Base-by-base conservation (phyloP, 2,797 vertebrate species). In the Hipposideros larvatus region DNA sequence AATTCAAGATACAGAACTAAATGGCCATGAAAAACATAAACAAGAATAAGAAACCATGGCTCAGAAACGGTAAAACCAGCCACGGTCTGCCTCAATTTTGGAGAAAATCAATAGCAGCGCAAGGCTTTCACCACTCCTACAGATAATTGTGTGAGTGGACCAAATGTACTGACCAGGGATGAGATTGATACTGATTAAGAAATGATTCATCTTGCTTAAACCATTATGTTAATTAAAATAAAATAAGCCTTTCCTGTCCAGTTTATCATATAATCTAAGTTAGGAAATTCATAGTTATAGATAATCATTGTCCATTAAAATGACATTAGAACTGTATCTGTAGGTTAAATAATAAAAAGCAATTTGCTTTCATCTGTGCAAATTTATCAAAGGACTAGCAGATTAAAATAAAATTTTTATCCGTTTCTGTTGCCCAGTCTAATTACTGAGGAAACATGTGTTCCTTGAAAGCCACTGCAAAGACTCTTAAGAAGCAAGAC, bases 281-380 rank as follows among this genome's bases (percentile, higher is more conserved):
- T 65, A 84, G 13, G 11, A 87, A 87, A 68, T 10, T 41, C 59
- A 82, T 21, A 78, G n/a, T 53, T 28, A 55, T 68, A 53, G 63
- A 78, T 68, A 90, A 79, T 11, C 5, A 65, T 28, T 51, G 5
- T 41, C 43, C 10, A 53, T 46, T 46, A 83, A 92, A 84, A 95
- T 78, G 26, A 31, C 31, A 84, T 63, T 71, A 61, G 9, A 92
- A 31, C 83, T 77, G 7, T 77, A 14, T 95, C 53, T 84, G 24
- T 70, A 41, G 31, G 10, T 77, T 92, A 89, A 84, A 77, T 78
- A 78, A 85, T 37, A 16, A 51, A 96, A 96, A 57, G 16, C 55
- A 95, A 93, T 13, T 84, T 90, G 37, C 37, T 70, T 71, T 88
- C 70, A 88, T 34, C 7, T 71, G 24, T 84, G 61, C 19, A 78